phyloP scores from a whole-genome alignment of 2,113 vertebrate species.

The Lontra canadensis region DNA sequence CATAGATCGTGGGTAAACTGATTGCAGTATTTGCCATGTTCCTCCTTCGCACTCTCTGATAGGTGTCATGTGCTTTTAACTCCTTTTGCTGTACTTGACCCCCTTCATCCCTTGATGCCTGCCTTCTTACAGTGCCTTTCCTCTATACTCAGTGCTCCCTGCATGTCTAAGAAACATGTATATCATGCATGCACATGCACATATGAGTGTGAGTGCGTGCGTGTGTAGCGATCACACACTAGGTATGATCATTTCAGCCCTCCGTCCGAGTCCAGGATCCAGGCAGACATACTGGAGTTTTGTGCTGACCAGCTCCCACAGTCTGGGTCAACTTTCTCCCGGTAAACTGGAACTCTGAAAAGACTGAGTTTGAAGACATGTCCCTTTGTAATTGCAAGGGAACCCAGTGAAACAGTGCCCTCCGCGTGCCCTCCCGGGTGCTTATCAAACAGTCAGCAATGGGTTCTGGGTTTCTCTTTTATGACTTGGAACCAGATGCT shows the following conservation, averaged over 20 bases:
- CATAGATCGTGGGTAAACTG: neutral
- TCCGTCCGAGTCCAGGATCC: neutral
- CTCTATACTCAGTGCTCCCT: neutral
- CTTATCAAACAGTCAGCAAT: slow-evolving; percentile 50
- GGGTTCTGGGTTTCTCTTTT: slow-evolving; percentile 63
- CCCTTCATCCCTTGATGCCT: neutral
- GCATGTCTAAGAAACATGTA: neutral
- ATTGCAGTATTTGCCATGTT: neutral
- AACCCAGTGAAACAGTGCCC: slow-evolving; percentile 13
- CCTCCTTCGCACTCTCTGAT: neutral
- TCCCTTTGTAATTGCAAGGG: neutral
- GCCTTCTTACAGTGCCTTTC: neutral
- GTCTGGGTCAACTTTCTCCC: slow-evolving; percentile 69
- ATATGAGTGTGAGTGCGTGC: neutral
- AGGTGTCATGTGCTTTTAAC: neutral
- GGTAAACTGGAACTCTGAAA: slow-evolving; percentile 75
- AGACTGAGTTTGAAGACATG: slow-evolving; percentile 58
- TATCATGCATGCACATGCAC: neutral
- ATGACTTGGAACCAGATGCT: slow-evolving; percentile 74
- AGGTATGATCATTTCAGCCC: neutral
- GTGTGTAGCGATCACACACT: neutral
- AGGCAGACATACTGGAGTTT: neutral
- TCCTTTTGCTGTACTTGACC: neutral
- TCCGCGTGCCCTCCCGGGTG: neutral
- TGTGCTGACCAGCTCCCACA: neutral